Evolutionary conservation across 1,140 invertebrate species (phyloP).

Genomic region (Gryllus bimaculatus): DNA sequence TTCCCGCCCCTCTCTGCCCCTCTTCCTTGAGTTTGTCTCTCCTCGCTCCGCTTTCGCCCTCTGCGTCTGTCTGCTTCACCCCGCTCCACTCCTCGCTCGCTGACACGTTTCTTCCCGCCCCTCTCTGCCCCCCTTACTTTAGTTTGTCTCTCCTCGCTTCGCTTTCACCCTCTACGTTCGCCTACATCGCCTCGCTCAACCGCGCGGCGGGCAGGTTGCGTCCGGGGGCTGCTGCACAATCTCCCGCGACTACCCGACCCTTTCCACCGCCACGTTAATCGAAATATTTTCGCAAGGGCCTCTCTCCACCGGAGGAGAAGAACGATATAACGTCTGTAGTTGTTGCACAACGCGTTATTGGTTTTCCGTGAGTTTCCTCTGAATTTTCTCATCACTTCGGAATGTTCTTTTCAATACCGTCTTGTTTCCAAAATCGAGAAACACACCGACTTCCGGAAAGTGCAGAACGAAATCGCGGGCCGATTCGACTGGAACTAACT

Average conservation of each 20-base stretch:
- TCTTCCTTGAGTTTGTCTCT: too few relatives aligned
- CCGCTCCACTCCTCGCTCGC: too few relatives aligned
- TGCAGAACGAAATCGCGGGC: neutral
- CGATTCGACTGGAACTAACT: neutral
- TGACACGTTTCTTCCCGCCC: too few relatives aligned
- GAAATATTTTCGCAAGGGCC: neutral
- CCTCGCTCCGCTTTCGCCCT: too few relatives aligned
- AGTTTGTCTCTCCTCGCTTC: too few relatives aligned
- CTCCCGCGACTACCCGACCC: neutral
- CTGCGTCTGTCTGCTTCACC: too few relatives aligned
- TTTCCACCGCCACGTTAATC: neutral
- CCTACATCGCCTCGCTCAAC: too few relatives aligned
- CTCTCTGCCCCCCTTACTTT: too few relatives aligned
- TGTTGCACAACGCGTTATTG: neutral
- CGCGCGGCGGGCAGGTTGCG: too few relatives aligned
- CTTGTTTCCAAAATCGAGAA: neutral
- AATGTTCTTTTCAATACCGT: neutral
- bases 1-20: too few relatives aligned
- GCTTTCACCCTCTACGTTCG: too few relatives aligned
- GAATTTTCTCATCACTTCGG: neutral
- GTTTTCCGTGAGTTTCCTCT: neutral
- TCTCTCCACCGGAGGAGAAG: neutral
- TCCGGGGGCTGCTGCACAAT: neutral
- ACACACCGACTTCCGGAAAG: neutral
- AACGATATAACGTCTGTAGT: neutral